These are phyloP conservation scores for Limnodromus scolopaceus DNA, from an alignment of 2,797 vertebrate genomes.

Conservation along the genomic window DNA sequence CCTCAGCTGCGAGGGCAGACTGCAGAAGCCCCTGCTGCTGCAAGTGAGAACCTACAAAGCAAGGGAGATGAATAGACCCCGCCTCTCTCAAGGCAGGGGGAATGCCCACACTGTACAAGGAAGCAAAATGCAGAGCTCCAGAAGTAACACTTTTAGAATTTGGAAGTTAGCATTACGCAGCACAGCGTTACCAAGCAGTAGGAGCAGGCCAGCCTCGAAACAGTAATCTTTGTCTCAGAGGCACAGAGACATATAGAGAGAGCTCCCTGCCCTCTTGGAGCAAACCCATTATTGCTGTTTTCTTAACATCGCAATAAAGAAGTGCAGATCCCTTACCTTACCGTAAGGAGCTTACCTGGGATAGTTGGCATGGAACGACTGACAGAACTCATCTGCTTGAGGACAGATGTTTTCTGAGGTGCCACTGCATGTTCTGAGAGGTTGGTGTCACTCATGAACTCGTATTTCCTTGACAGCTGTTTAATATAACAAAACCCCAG, in stretches of 20 bases:
- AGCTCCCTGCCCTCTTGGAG: background rate
- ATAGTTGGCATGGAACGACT: slow-evolving; percentile 95
- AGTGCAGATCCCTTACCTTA: background rate
- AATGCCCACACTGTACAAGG: background rate
- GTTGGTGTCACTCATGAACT: slow-evolving; percentile 98
- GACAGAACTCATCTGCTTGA: slow-evolving; percentile 88
- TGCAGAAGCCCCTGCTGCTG: background rate
- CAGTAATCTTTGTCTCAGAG: background rate
- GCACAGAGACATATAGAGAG: background rate
- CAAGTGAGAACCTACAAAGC: background rate
- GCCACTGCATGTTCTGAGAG: slow-evolving; percentile 83
- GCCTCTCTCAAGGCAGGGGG: background rate
- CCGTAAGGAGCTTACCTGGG: slow-evolving; percentile 81
- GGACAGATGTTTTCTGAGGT: slow-evolving; percentile 74
- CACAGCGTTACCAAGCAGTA: background rate
- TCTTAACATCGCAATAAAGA: background rate
- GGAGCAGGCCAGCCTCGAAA: background rate
- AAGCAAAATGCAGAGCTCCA: background rate
- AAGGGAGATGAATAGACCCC: background rate
- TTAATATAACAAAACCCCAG: background rate
- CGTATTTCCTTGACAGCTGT: slow-evolving; percentile 94
- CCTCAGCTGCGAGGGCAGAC: background rate
- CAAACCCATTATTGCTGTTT: background rate
- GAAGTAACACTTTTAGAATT: background rate
- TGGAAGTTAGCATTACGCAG: background rate